Evolutionary conservation across 2,888 invertebrate genomes (phyloP).

Genomic region (Cistogaster globosa): DNA sequence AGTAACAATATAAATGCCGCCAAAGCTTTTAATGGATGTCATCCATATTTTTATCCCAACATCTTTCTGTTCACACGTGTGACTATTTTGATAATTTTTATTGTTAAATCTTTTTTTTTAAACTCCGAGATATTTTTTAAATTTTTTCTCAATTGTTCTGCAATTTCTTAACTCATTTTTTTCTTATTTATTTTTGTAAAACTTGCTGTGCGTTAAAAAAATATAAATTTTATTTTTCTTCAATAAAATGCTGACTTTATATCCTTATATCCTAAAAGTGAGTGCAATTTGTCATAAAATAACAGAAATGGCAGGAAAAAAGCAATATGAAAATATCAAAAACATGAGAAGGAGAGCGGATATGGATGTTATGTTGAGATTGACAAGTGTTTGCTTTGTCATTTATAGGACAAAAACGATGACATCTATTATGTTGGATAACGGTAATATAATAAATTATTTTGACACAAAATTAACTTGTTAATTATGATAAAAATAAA

Average conservation of each 20-base stretch:
- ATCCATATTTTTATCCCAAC: background rate
- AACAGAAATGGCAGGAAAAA: background rate
- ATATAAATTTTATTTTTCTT: constrained; percentile 4
- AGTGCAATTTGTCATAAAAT: constrained; percentile 4
- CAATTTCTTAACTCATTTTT: no score
- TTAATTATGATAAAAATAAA: constrained; percentile 26
- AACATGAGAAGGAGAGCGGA: background rate
- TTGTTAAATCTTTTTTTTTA: constrained; percentile 42
- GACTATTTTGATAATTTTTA: constrained; percentile 35
- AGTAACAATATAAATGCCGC: background rate
- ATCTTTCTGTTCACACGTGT: background rate
- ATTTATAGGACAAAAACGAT: no score
- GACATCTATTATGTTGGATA: constrained; percentile 48
- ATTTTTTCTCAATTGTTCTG: no score
- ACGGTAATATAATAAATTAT: constrained; percentile 58
- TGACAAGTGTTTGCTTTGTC: no score
- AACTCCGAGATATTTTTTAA: no score
- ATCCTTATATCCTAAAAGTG: constrained; percentile 1
- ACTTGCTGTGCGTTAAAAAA: constrained; percentile 37
- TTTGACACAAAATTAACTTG: constrained; percentile 27
- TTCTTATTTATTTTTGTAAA: background rate
- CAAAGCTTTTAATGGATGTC: constrained; percentile 32
- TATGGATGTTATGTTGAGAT: no score
- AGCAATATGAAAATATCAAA: no score
- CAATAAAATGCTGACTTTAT: constrained; percentile 19